phyloP scores from a whole-genome alignment of 2,113 vertebrate genomes.

The Dipodomys stephensi region DNA sequence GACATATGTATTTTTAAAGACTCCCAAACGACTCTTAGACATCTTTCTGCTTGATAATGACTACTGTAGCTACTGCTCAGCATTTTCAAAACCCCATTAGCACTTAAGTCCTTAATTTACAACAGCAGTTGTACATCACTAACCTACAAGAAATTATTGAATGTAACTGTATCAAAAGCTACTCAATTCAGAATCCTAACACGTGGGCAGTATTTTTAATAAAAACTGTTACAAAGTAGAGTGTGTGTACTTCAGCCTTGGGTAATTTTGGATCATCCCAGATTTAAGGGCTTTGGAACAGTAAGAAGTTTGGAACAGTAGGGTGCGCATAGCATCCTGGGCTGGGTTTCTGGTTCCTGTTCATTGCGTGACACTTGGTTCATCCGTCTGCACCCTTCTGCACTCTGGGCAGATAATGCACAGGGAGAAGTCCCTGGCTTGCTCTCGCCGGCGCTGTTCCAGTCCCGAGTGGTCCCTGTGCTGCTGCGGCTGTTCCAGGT shows the following conservation, averaged over 20 bases:
- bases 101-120: background rate
- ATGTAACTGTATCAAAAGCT: background rate
- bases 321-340: background rate
- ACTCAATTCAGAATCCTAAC: background rate
- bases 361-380: background rate
- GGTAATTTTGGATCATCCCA: background rate
- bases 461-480: slow-evolving; percentile 92
- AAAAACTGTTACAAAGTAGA: background rate
- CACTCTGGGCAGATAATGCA: slow-evolving; percentile 84
- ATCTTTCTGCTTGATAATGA: background rate
- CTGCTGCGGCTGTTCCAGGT: slow-evolving; percentile 95
- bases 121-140: background rate
- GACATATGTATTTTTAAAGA: background rate
- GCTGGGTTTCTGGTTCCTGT: background rate
- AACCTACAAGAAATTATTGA: background rate
- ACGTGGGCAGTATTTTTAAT: background rate
- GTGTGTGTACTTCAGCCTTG: background rate
- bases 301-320: background rate
- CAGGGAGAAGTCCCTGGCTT: slow-evolving; percentile 88
- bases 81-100: too few relatives aligned
- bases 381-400: background rate
- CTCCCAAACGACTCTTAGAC: background rate
- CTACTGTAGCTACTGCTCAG: background rate
- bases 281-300: background rate
- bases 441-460: slow-evolving; percentile 93